Evolutionary conservation across 37 sponge, comb jelly and placozoan genomes (phyloP).

Genomic region (Chondrilla cf. caribensis): DNA sequence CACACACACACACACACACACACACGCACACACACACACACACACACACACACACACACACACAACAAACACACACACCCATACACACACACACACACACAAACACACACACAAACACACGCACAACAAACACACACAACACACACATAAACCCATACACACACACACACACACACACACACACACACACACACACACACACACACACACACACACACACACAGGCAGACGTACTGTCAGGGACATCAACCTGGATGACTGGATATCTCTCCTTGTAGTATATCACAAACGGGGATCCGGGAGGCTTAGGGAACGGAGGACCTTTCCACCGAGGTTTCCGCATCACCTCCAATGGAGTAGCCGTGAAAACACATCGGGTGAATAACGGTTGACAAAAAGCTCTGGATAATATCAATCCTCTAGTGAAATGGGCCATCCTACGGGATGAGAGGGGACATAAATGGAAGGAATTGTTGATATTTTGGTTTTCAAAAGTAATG

Average conservation of each 20-base stretch:
- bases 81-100: not conserved
- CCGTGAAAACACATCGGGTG: not conserved
- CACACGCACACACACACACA: constrained; percentile 1
- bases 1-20: not conserved
- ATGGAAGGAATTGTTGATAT: no score
- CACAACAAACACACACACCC: not conserved
- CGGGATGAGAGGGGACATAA: not conserved
- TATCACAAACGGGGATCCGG: not conserved
- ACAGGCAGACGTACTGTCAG: not conserved
- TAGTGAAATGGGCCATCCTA: not conserved
- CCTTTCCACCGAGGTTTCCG: not conserved
- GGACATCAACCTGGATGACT: not conserved
- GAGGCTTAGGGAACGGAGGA: not conserved
- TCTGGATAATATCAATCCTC: not conserved
- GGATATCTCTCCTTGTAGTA: not conserved
- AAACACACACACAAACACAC: not conserved
- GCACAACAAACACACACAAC: not conserved
- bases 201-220: constrained; percentile 29
- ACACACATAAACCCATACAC: constrained; percentile 1
- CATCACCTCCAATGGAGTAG: not conserved
- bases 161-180: constrained; percentile 14
- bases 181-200: constrained; percentile 24
- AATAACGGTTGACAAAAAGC: not conserved
- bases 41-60: constrained; percentile 3
- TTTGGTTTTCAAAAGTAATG: no score